phyloP scores from a whole-genome alignment of 2,888 invertebrate species.

The Drosophila demipolita region DNA sequence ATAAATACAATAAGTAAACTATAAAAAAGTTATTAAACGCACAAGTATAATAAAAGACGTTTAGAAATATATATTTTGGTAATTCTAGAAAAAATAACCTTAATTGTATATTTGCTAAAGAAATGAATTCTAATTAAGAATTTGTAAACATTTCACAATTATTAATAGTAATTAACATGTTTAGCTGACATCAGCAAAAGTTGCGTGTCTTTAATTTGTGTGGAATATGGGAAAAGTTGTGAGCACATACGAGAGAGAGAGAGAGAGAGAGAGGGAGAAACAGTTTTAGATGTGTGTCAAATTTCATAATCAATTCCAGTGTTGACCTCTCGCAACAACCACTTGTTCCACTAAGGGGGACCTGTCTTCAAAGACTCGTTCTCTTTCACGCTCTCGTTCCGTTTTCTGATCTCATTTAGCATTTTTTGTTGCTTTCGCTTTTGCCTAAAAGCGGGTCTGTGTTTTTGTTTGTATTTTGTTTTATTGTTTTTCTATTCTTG shows the following conservation, averaged over 20 bases:
- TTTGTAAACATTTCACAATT: not conserved
- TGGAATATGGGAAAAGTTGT: slow-evolving; percentile 6
- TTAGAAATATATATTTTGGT: not conserved
- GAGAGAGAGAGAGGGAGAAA: not conserved
- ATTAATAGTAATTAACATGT: slow-evolving; percentile 37
- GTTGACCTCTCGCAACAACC: slow-evolving; percentile 52
- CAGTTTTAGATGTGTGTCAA: slow-evolving; percentile 54
- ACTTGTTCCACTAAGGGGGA: slow-evolving; percentile 35
- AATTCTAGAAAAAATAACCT: not conserved
- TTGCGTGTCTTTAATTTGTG: slow-evolving; percentile 35
- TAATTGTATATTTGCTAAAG: not conserved
- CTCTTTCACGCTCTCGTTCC: slow-evolving; percentile 6
- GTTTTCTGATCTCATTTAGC: not conserved
- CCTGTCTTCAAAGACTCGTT: slow-evolving; percentile 11
- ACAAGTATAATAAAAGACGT: not conserved
- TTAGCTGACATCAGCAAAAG: slow-evolving; percentile 51
- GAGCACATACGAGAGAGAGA: not conserved
- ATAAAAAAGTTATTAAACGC: not conserved
- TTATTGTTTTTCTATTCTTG: slow-evolving; percentile 9
- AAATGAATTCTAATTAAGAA: not conserved
- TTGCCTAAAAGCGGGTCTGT: slow-evolving; percentile 55
- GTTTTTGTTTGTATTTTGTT: slow-evolving; percentile 15
- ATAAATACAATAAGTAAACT: not conserved
- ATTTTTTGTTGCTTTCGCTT: slow-evolving; percentile 57
- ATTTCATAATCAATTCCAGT: slow-evolving; percentile 54